phyloP scores from a whole-genome alignment of 1,140 invertebrate genomes.

The Lanistes nyassanus region DNA sequence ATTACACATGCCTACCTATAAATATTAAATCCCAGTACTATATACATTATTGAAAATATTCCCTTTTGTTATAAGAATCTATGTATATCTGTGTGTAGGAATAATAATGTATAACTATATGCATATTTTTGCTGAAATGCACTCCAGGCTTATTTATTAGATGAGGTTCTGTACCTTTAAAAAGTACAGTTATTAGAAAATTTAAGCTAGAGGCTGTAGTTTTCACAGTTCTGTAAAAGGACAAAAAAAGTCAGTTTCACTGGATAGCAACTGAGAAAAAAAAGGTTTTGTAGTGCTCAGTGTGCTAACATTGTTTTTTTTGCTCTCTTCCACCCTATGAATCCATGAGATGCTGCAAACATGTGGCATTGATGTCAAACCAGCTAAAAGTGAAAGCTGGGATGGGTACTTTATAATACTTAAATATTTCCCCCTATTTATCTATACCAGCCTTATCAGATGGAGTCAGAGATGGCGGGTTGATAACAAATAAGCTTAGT shows the following conservation, averaged over 20 bases:
- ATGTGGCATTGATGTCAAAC: no score
- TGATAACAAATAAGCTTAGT: no score
- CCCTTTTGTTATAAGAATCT: not conserved
- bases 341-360: no score
- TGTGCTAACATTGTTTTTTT: no score
- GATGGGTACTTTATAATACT: no score
- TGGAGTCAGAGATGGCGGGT: no score
- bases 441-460: no score
- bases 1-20: not conserved
- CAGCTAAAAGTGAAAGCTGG: no score
- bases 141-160: not conserved
- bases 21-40: not conserved
- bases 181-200: not conserved
- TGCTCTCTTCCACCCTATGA: no score
- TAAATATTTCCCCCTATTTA: no score
- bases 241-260: not conserved
- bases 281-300: no score
- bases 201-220: not conserved
- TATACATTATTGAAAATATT: not conserved
- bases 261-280: not conserved
- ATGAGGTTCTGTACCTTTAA: not conserved
- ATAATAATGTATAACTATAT: constrained; percentile 5
- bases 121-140: not conserved
- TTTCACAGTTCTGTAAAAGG: not conserved
- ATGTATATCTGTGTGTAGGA: not conserved